A percentile compares a stretch with the other conserved stretches of the same genome.
Conservation (phyloP, 1,140 invertebrate genomes). For the Myzus persicae region DNA sequence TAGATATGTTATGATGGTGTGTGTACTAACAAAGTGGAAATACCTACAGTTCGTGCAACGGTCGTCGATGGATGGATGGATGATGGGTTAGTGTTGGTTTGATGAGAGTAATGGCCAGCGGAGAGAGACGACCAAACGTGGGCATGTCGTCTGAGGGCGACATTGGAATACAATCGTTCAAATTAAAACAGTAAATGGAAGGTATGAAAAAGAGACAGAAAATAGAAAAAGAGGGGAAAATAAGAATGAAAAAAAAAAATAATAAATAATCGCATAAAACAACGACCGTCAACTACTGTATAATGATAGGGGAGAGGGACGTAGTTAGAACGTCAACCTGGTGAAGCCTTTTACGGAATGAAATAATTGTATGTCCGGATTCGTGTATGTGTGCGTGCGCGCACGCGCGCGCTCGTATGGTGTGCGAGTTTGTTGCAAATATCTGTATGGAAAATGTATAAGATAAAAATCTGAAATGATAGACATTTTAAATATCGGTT, state of each 20-base stretch:
- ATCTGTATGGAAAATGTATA: not conserved
- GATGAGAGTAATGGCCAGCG: conserved; percentile 48
- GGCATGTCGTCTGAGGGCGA: conserved; percentile 50
- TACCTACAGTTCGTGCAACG: not conserved
- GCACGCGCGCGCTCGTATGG: not conserved
- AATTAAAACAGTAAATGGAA: conserved; percentile 44
- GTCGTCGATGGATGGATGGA: conserved; percentile 10
- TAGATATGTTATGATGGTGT: not conserved
- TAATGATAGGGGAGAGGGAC: not conserved
- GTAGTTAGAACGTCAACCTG: conserved; percentile 47
- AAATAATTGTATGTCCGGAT: conserved; percentile 49
- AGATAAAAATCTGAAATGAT: conserved; percentile 22
- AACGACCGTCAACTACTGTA: conserved; percentile 20
- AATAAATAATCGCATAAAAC: conserved; percentile 52
- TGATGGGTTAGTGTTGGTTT: conserved; percentile 52
- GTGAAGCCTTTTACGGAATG: conserved; percentile 52
- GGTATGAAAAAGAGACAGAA: conserved; percentile 42
- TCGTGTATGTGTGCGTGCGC: not conserved
- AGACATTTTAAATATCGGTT: not conserved
- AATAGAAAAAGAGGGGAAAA: conserved; percentile 46
- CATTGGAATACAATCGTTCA: conserved; percentile 54
- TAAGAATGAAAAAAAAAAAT: conserved; percentile 51
- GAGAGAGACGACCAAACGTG: conserved; percentile 48
- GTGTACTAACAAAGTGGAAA: conserved; percentile 43
- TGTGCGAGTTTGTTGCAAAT: conserved; percentile 18